These are phyloP conservation scores for Muscina levida DNA, from an alignment of 2,888 invertebrate species.

Conservation along the genomic window DNA sequence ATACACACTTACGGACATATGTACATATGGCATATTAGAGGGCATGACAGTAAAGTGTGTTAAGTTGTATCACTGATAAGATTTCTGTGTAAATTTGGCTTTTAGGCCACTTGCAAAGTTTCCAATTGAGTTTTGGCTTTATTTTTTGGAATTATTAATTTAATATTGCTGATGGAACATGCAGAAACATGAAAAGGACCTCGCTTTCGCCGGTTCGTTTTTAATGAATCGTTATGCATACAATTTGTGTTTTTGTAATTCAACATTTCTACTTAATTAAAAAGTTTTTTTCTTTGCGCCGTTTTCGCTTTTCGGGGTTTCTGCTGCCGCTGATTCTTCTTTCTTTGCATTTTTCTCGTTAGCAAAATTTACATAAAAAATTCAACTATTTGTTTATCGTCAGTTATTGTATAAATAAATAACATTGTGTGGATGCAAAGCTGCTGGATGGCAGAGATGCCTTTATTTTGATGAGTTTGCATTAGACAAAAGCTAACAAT, in stretches of 20 bases:
- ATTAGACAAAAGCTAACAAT: constrained; percentile 54
- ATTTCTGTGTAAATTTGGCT: constrained; percentile 5
- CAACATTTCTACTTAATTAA: constrained; percentile 42
- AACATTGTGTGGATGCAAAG: constrained; percentile 25
- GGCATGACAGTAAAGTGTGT: constrained; percentile 6
- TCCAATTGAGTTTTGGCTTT: background rate
- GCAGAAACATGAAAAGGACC: constrained; percentile 14
- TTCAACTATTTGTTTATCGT: constrained; percentile 44
- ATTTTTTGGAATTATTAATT: constrained; percentile 37
- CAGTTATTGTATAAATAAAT: constrained; percentile 54
- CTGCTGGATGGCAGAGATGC: constrained; percentile 29
- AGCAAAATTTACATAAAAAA: constrained; percentile 48
- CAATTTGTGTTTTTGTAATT: constrained; percentile 30
- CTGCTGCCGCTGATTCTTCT: background rate
- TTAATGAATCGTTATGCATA: constrained; percentile 39
- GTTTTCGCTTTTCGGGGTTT: background rate
- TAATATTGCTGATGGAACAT: constrained; percentile 48
- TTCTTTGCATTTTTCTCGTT: constrained; percentile 39
- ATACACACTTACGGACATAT: background rate
- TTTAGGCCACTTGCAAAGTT: constrained; percentile 27
- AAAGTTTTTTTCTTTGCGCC: constrained; percentile 22
- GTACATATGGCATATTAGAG: background rate
- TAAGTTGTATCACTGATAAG: constrained; percentile 27
- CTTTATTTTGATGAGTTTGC: constrained; percentile 45
- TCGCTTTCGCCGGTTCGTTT: background rate